Evolutionary conservation across 2,797 vertebrate species (phyloP), one percentile per base, ranked within the genome.

Genomic region (Diplodus sargus): DNA sequence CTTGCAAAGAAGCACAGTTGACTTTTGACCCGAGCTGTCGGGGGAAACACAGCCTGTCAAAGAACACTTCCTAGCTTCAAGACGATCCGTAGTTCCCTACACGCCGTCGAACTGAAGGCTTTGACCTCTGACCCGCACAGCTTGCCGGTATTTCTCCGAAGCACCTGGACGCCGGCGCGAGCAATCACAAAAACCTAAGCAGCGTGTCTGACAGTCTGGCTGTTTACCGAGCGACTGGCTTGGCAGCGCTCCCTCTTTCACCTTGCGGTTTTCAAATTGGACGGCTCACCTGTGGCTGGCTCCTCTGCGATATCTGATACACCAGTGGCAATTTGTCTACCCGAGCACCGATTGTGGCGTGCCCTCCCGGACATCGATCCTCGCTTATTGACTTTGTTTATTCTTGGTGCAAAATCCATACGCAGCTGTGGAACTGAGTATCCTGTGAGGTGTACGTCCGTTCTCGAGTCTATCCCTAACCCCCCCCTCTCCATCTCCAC

Each of bases 271-370:
- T 85, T 62, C 51, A 78, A 75, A 74, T 9, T 28, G 47, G 86
- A 58, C 60, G 25, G 58, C 56, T 88, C 70, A 86, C 85, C 87
- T 87, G 78, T 83, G 74, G 72, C 80, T 54, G 49, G 13, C 70
- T 78, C 59, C 14, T 57, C 49, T 4, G 2, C 52, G 43, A 61
- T 58, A 80, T 72, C 43, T 59, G 17, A 85, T 79, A 58, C 11
- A 3, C 49, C 23, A 5, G 42, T 16, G n/a, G 75, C 62, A 43
- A 47, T 68, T 71, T 78, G 75, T 81, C 89, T 64, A 73, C 65
- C 22, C 39, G 1, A 47, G 63, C 15, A 3, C 60, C 51, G 77
- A 76, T 64, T 69, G 51, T 8, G 42, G 4, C 3, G 13, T 74
- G 47, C 14, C 73, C 43, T 53, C 61, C 56, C 51, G 47, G 61